phyloP scores from a whole-genome alignment of 2,888 invertebrate species.

The Gnatocerus cornutus region DNA sequence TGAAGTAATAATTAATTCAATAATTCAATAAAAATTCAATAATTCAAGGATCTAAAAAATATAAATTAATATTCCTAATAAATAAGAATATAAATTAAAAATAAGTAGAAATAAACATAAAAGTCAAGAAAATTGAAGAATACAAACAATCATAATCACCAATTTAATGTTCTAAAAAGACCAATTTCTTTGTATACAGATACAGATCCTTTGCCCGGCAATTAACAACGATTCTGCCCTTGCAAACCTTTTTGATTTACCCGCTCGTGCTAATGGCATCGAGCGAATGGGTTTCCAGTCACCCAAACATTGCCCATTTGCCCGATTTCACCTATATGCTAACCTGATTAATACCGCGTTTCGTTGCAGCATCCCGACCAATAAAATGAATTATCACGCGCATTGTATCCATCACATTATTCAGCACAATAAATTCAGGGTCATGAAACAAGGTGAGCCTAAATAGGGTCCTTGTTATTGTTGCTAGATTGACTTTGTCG shows the following conservation, averaged over 20 bases:
- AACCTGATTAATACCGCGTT: constrained; percentile 46
- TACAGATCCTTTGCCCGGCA: no score
- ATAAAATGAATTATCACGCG: constrained; percentile 52
- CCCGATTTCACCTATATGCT: constrained; percentile 46
- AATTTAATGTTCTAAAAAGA: no score
- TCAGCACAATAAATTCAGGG: constrained; percentile 38
- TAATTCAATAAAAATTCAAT: no score
- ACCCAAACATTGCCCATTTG: constrained; percentile 45
- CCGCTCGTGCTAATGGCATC: constrained; percentile 27
- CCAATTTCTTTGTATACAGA: no score
- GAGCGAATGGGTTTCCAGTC: constrained; percentile 43
- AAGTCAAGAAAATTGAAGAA: no score
- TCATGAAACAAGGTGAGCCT: constrained; percentile 6
- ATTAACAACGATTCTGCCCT: no score
- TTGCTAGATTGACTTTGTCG: neutral
- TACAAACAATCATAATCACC: no score
- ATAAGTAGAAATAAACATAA: no score
- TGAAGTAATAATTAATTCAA: no score
- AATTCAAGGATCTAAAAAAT: no score
- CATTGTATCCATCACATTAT: constrained; percentile 47
- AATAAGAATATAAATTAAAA: no score
- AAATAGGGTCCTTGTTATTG: neutral
- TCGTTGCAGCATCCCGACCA: constrained; percentile 46
- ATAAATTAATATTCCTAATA: no score
- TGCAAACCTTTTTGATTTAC: neutral